Evolutionary conservation across 2,113 vertebrate genomes (phyloP).

Genomic region (Crotophaga sulcirostris): DNA sequence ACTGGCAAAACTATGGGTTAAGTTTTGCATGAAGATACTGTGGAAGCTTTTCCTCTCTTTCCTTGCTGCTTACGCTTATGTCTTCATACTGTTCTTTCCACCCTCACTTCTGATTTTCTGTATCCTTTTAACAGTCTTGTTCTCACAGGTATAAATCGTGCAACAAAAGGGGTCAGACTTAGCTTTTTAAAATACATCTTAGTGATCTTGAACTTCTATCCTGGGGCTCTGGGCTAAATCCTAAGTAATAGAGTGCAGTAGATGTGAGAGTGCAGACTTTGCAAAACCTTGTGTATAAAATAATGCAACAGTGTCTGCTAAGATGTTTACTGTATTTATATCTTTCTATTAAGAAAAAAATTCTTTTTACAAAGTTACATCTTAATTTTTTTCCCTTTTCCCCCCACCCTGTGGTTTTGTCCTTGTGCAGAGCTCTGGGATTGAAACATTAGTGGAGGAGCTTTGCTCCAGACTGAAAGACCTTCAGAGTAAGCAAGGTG

Average conservation of each 20-base stretch:
- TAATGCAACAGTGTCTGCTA: neutral
- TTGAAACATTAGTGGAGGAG: slow-evolving; percentile 98
- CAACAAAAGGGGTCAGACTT: neutral
- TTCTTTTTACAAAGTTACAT: neutral
- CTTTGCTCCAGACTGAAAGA: slow-evolving; percentile 98
- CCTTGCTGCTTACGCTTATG: accelerated
- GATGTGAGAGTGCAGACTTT: neutral
- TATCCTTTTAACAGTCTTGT: neutral
- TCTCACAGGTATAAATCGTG: neutral
- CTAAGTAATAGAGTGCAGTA: neutral
- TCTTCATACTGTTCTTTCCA: neutral
- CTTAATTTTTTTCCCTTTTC: accelerated
- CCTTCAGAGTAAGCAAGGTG: slow-evolving; percentile 97
- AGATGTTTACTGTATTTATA: neutral
- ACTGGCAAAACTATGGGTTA: neutral
- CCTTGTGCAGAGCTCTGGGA: slow-evolving; percentile 89
- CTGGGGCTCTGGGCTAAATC: neutral
- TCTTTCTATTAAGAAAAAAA: neutral
- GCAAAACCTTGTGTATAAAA: neutral
- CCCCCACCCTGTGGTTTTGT: neutral
- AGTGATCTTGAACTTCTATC: neutral
- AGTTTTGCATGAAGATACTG: neutral
- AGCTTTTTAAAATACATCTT: neutral
- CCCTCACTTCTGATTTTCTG: neutral
- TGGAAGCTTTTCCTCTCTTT: neutral